Conservation (phyloP, 2,888 invertebrate species). For the Onthophagus sagittarius region DNA sequence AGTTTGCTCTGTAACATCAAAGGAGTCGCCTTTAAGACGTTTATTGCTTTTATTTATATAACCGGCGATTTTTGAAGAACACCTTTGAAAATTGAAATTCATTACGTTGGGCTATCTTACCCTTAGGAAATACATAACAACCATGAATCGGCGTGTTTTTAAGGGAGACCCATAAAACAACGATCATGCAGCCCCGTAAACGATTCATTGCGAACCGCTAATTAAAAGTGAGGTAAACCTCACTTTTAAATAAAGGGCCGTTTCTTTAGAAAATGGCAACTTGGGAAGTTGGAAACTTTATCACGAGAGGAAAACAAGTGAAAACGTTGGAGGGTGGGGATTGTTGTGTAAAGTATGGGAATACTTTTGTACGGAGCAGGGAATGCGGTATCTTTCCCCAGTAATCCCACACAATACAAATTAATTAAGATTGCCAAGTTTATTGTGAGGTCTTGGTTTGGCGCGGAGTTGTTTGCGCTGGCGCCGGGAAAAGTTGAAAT, state of each 20-base stretch:
- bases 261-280: not conserved
- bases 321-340: not conserved
- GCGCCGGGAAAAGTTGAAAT: not conserved
- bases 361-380: not conserved
- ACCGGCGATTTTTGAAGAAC: not conserved
- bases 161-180: constrained; percentile 26
- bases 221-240: not conserved
- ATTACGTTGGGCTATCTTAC: constrained; percentile 37
- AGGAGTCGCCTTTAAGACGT: not conserved
- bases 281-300: not conserved
- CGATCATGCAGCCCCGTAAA: constrained; percentile 26
- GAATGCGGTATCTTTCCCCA: not conserved
- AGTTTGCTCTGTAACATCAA: constrained; percentile 55
- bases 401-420: constrained; percentile 5
- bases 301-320: not conserved
- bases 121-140: constrained; percentile 56
- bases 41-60: not conserved
- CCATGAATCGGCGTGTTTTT: constrained; percentile 35
- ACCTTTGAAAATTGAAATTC: not conserved
- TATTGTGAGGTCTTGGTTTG: not conserved
- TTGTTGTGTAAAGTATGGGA: constrained; percentile 2
- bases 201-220: constrained; percentile 23
- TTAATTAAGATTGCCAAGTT: constrained; percentile 12
- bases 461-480: not conserved
- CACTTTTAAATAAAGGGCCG: not conserved